A percentile compares a stretch with the other conserved stretches of the same genome.
These are phyloP conservation scores for Myanophis thanlyinensis DNA, from an alignment of 2,113 vertebrate species.

Conservation along the genomic window DNA sequence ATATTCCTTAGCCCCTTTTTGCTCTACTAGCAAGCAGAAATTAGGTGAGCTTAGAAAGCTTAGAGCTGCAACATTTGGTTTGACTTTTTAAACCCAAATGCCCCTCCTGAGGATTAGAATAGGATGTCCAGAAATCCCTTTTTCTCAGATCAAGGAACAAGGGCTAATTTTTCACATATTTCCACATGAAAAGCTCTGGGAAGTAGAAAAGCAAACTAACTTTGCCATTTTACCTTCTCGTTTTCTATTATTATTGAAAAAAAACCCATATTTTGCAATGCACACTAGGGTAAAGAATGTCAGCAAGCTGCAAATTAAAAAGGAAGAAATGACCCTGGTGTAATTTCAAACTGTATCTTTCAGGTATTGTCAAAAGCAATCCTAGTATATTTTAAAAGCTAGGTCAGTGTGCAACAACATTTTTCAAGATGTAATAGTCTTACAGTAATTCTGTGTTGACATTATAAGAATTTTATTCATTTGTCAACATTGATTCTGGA, in stretches of 20 bases:
- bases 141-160: background rate
- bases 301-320: slow-evolving; percentile 11
- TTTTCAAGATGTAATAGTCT: background rate
- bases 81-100: background rate
- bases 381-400: background rate
- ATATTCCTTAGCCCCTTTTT: background rate
- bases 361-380: background rate
- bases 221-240: background rate
- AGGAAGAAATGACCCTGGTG: background rate
- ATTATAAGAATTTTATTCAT: background rate
- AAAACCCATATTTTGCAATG: background rate
- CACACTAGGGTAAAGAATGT: background rate
- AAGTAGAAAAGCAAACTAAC: background rate
- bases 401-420: background rate
- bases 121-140: background rate
- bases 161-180: background rate
- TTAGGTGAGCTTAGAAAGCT: background rate
- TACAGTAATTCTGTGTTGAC: background rate
- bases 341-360: background rate
- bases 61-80: background rate
- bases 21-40: background rate
- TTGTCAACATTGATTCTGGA: background rate
- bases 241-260: background rate
- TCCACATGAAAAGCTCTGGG: background rate
- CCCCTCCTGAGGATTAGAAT: background rate